Percentiles rank a stretch among this genome's conserved stretches.
phyloP scores from a whole-genome alignment of 2,888 invertebrate species.

The Dioctria linearis region DNA sequence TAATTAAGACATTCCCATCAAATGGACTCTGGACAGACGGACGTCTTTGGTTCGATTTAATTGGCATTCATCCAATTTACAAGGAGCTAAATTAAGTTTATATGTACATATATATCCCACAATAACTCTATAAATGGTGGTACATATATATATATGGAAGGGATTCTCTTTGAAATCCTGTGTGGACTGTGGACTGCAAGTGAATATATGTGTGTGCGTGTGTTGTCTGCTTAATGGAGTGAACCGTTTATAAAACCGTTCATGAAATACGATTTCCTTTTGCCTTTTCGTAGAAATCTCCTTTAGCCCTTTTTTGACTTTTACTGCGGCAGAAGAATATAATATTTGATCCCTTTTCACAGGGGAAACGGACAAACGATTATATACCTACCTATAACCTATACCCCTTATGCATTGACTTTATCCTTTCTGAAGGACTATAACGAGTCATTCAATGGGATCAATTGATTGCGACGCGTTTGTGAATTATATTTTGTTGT shows the following conservation, averaged over 20 bases:
- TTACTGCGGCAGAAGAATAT: background rate
- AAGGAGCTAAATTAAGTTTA: slow-evolving; percentile 2
- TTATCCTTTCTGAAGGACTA: slow-evolving; percentile 55
- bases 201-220: background rate
- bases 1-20: slow-evolving; percentile 43
- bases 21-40: background rate
- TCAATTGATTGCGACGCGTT: slow-evolving; percentile 55
- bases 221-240: slow-evolving; percentile 48
- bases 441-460: slow-evolving; percentile 57
- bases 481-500: slow-evolving; percentile 12
- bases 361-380: slow-evolving; percentile 54
- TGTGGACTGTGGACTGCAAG: background rate
- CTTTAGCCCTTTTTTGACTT: slow-evolving; percentile 6
- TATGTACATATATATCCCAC: no score
- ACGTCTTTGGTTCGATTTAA: slow-evolving; percentile 28
- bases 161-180: slow-evolving; percentile 39
- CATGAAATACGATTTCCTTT: slow-evolving; percentile 5
- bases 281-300: no score
- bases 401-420: slow-evolving; percentile 24
- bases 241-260: background rate
- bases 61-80: slow-evolving; percentile 50
- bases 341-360: slow-evolving; percentile 34
- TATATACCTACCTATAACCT: background rate
- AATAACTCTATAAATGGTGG: no score
- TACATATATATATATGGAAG: background rate